A percentile compares a stretch with the other conserved stretches of the same genome.
phyloP scores from a whole-genome alignment of 2,888 invertebrate genomes.

The Lasioglossum morio region DNA sequence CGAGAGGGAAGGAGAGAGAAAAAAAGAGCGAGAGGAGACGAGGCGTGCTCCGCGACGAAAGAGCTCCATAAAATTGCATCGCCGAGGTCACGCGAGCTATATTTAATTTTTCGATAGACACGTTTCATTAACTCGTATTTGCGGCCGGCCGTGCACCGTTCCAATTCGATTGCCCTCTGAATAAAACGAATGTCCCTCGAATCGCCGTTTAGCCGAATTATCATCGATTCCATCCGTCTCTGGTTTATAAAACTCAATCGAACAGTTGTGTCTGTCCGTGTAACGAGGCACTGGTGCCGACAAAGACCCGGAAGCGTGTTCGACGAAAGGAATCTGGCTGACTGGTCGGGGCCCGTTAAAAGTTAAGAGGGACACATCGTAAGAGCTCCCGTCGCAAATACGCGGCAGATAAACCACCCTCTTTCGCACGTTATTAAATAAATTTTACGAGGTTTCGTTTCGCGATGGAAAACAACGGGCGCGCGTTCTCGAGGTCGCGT shows the following conservation, averaged over 20 bases:
- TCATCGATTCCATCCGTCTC: background rate
- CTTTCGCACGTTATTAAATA: constrained; percentile 42
- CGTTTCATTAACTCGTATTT: constrained; percentile 65
- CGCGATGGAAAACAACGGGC: background rate
- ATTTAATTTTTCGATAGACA: constrained; percentile 67
- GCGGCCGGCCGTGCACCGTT: constrained; percentile 12
- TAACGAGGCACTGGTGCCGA: background rate
- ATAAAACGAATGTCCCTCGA: constrained; percentile 48
- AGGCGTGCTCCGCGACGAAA: constrained; percentile 20
- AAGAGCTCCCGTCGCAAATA: constrained; percentile 18
- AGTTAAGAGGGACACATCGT: background rate
- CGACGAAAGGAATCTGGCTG: constrained; percentile 4
- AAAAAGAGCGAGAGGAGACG: constrained; percentile 21
- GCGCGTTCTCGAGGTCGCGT: background rate
- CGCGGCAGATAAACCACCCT: constrained; percentile 8
- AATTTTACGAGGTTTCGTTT: constrained; percentile 36
- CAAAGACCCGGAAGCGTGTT: background rate
- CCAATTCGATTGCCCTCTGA: constrained; percentile 40
- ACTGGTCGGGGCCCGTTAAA: constrained; percentile 20
- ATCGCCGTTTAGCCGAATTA: constrained; percentile 23
- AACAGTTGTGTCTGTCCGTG: background rate
- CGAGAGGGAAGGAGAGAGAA: background rate
- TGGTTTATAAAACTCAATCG: background rate
- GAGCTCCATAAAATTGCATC: constrained; percentile 55
- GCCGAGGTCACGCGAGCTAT: constrained; percentile 46